Evolutionary conservation across 2,888 invertebrate species (phyloP), one percentile per base, ranked within the genome.

Genomic region (Drosophila antonietae): DNA sequence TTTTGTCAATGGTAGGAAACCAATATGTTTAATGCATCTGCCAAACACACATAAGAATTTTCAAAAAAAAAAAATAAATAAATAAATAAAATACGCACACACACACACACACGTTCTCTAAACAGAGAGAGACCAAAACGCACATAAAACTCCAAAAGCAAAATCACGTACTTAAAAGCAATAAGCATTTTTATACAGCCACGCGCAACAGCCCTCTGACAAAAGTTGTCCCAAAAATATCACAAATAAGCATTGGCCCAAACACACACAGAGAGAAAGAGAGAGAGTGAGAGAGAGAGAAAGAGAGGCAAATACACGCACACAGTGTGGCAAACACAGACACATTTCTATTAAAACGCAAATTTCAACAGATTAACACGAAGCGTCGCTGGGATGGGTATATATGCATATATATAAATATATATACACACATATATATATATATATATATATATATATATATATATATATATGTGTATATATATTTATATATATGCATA

Each of bases 351-450:
- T 83, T 82, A 79, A 83, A 88, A 83, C 77, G 85, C 85, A 83
- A 83, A 83, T 83, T 88, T 88, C 85, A 80, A 88, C 85, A 83
- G 88, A 88, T 83, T 88, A 83, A 76, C 88, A 88, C 83, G 76
- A 68, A 69, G 62, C 49, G 57, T 28, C 44, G 44, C 35, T 39
- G 58, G 47, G 49, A 64, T 35, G 43, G 57, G 20, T 10, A n/a
- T 39, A 41, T 41, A 39, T n/a, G 28, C 37, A 37, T 37, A 53
- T 37, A 23, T 14, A 53, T 20, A 20, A 20, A 20, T 14, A 41
- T 28, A n/a, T 43, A 58, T 28, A 6, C 28, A 23, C 20, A 20
- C 39, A 14, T 23, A 37, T 53, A 37, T 37, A 23, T n/a, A n/a
- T 39, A 41, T 41, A 39, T n/a, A 10, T n/a, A n/a, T n/a, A n/a